These are phyloP conservation scores for Ictalurus furcatus DNA, from an alignment of 2,113 vertebrate species.

Conservation along the genomic window DNA sequence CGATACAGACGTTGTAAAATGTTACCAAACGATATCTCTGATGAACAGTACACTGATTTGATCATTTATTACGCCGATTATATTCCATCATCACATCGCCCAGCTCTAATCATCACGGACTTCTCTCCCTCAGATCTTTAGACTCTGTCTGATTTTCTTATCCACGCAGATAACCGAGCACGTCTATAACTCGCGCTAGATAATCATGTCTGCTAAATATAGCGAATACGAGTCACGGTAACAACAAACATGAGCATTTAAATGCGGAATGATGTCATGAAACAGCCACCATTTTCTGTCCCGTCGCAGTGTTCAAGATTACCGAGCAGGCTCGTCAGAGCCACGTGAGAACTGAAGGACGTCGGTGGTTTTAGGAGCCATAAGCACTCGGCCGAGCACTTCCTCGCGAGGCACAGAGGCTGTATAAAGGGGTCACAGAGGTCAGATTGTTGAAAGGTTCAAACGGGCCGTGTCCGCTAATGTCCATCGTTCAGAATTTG, in stretches of 20 bases:
- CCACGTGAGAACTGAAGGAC: not conserved
- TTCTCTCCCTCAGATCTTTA: not conserved
- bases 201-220: not conserved
- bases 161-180: not conserved
- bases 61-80: not conserved
- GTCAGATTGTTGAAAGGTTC: slow-evolving; percentile 44
- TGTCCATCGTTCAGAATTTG: slow-evolving; percentile 21
- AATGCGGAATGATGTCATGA: not conserved
- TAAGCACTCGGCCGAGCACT: not conserved
- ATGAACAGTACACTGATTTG: not conserved
- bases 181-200: not conserved
- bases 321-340: not conserved
- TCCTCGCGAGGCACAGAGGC: slow-evolving; percentile 24
- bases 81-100: not conserved
- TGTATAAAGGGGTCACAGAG: slow-evolving; percentile 7
- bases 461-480: not conserved
- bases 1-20: not conserved
- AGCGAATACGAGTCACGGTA: not conserved
- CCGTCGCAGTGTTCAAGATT: not conserved
- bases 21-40: not conserved
- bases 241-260: not conserved
- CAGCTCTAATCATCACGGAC: not conserved
- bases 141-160: not conserved
- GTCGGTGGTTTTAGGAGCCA: not conserved
- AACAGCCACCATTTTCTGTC: not conserved